Evolutionary conservation across 2,797 vertebrate species (phyloP).

Genomic region (Furcifer pardalis): DNA sequence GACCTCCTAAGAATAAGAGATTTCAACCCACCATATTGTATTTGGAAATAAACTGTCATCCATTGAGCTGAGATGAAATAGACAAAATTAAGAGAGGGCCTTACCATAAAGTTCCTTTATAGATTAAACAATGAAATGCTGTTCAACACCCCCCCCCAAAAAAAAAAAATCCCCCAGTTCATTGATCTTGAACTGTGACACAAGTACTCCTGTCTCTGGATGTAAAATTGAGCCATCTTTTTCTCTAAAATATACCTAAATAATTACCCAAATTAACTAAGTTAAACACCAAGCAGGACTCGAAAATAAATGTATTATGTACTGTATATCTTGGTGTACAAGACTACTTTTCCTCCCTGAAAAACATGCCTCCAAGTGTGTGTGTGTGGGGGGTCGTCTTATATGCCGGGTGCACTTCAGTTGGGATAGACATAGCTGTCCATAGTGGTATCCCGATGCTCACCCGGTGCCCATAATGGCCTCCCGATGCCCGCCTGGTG

Average conservation of each 20-base stretch:
- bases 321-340: too few relatives aligned
- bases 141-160: not conserved
- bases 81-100: too few relatives aligned
- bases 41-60: not conserved
- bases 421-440: too few relatives aligned
- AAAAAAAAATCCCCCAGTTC: not conserved
- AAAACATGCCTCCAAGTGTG: too few relatives aligned
- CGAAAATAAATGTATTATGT: not conserved
- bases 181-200: not conserved
- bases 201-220: not conserved
- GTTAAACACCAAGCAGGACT: not conserved
- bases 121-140: not conserved
- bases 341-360: too few relatives aligned
- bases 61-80: not conserved
- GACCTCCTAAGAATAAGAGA: not conserved
- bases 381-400: too few relatives aligned
- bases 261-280: not conserved
- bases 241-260: not conserved
- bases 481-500: too few relatives aligned
- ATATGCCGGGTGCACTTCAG: too few relatives aligned
- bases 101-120: not conserved
- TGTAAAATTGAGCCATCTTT: not conserved
- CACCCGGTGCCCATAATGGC: too few relatives aligned
- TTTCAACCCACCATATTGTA: not conserved
- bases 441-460: too few relatives aligned